Evolutionary conservation across 2,797 vertebrate genomes (phyloP), one percentile per base, ranked within the genome.

Genomic region (Parauchenoglanis ngamensis): DNA sequence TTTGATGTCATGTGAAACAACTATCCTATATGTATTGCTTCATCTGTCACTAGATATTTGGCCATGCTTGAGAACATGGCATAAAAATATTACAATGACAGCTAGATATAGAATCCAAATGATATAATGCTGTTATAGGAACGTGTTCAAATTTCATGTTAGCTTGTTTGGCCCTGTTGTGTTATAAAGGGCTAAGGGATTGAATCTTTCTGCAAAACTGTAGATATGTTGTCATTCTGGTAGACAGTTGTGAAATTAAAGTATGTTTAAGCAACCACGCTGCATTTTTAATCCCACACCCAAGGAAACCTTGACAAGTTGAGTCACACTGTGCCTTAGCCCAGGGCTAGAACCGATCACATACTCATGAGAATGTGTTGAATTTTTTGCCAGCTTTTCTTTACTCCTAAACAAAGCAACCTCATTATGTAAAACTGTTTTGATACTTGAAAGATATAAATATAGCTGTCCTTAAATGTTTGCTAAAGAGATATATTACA

Each of bases 261-360:
- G 23, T 19, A 52, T 23, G 54, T 56, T 21, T 57, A 86, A 40
- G 49, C 10, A 35, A 52, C 63, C n/a, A 12, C n/a, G 7, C 61
- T 54, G 13, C n/a, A 73, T 73, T 83, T 73, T 40, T 7, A 77
- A 40, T 40, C 15, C 10, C 57, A 46, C 82, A 6, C n/a, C 49
- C 4, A 59, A 3, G 67, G 3, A 54, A 40, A 49, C 3, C 7
- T 70, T n/a, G 10, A 59, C 86, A 87, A 56, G 61, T 57, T 70
- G 6, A 61, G 44, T 15, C 28, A 49, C 3, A 21, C 67, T 59
- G 35, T 76, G 40, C 73, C 54, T 84, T 87, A 84, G 81, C 86
- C 63, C 61, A 78, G 81, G 8, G 82, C 61, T 68, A 68, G 68
- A 84, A 65, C 59, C 73, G 17, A 49, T 63, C 59, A 77, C 31